Conservation (phyloP, 2,113 vertebrate species). For the Silurus glanis region DNA sequence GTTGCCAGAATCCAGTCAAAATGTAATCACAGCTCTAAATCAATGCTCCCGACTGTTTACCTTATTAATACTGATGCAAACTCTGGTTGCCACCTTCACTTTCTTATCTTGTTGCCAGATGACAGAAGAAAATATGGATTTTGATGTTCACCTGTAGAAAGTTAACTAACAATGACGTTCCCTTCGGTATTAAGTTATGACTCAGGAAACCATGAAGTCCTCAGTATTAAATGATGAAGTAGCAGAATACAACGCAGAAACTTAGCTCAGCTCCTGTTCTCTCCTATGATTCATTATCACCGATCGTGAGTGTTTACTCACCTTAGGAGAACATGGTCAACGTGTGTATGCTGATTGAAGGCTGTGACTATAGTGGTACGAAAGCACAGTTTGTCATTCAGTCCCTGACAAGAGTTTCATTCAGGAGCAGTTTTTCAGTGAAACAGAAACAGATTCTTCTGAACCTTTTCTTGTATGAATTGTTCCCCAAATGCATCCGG, state of each 20-base stretch:
- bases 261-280: neutral
- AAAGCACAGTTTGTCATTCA: neutral
- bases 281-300: neutral
- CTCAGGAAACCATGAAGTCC: neutral
- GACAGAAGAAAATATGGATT: neutral
- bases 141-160: neutral
- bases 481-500: too few relatives aligned
- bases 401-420: neutral
- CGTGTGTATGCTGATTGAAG: neutral
- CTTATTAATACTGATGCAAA: neutral
- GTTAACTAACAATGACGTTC: neutral
- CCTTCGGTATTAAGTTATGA: neutral
- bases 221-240: neutral
- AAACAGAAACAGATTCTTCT: too few relatives aligned
- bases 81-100: neutral
- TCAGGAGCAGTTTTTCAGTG: neutral
- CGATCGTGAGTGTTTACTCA: neutral
- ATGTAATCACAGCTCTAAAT: neutral
- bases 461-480: too few relatives aligned
- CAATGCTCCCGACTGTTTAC: neutral
- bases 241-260: neutral
- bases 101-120: neutral
- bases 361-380: too few relatives aligned
- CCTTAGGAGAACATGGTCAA: neutral
- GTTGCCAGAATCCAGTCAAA: slow-evolving; percentile 1